These are phyloP conservation scores for Habroteleia sp. DNA, from an alignment of 2,888 invertebrate species.

Conservation along the genomic window DNA sequence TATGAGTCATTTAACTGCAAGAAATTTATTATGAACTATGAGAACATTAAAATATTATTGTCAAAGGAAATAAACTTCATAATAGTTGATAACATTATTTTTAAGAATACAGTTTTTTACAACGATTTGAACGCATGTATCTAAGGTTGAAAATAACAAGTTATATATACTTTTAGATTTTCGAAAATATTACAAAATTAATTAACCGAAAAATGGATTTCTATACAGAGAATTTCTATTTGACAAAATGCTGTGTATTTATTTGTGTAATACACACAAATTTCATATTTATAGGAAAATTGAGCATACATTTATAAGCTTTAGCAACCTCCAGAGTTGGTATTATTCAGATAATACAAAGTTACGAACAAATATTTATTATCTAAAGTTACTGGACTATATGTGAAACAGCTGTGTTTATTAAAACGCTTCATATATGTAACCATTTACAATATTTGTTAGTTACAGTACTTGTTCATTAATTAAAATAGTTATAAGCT, in stretches of 20 bases:
- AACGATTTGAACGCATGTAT: too few species aligned
- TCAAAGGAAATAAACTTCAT: neutral
- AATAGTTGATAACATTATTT: too few species aligned
- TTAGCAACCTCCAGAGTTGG: slow-evolving; percentile 18
- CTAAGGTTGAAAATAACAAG: too few species aligned
- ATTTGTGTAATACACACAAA: too few species aligned
- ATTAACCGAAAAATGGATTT: too few species aligned
- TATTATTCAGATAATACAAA: slow-evolving; percentile 36
- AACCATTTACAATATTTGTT: slow-evolving; percentile 28
- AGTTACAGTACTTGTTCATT: slow-evolving; percentile 24
- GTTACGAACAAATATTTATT: slow-evolving; percentile 46
- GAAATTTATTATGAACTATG: slow-evolving; percentile 18
- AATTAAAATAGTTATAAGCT: slow-evolving; percentile 31
- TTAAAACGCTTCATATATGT: slow-evolving; percentile 26
- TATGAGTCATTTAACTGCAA: slow-evolving; percentile 43
- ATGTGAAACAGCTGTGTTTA: slow-evolving; percentile 37
- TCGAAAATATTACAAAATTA: too few species aligned
- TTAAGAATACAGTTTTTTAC: too few species aligned
- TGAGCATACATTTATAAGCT: too few species aligned
- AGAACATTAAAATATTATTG: slow-evolving; percentile 3
- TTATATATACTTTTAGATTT: too few species aligned
- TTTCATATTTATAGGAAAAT: too few species aligned
- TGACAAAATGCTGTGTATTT: too few species aligned
- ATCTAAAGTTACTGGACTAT: slow-evolving; percentile 30
- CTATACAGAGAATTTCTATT: too few species aligned